A percentile compares a stretch with the other conserved stretches of the same genome.
phyloP scores from a whole-genome alignment of 2,888 invertebrate species.

The Cephus pygmeus region DNA sequence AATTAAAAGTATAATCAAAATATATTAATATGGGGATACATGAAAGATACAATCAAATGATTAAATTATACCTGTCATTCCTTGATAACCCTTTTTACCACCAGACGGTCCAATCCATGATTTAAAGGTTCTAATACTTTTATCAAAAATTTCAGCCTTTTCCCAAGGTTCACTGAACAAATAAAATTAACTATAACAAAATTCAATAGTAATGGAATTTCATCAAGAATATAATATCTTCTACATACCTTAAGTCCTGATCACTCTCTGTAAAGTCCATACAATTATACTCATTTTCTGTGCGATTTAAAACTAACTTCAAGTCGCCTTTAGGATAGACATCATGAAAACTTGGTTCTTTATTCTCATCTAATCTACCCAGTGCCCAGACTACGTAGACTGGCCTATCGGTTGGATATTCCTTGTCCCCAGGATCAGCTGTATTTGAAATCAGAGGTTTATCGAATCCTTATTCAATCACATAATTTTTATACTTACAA shows the following conservation, averaged over 20 bases:
- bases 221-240: not conserved
- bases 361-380: constrained; percentile 80
- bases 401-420: constrained; percentile 73
- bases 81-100: constrained; percentile 81
- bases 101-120: constrained; percentile 88
- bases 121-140: constrained; percentile 80
- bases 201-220: not conserved
- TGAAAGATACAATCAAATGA: not conserved
- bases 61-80: constrained; percentile 71
- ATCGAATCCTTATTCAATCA: not conserved
- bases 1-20: not conserved
- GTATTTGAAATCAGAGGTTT: constrained; percentile 25
- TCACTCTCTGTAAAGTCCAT: constrained; percentile 75
- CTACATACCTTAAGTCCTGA: constrained; percentile 45
- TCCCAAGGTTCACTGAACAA: constrained; percentile 67
- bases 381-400: constrained; percentile 85
- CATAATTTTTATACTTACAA: constrained; percentile 68
- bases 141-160: constrained; percentile 67
- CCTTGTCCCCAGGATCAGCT: constrained; percentile 84
- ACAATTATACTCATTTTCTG: constrained; percentile 77
- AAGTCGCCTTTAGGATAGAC: constrained; percentile 80
- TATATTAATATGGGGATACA: not conserved
- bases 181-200: not conserved
- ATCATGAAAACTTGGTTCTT: constrained; percentile 86
- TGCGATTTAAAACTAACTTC: constrained; percentile 74